phyloP scores from a whole-genome alignment of 2,797 vertebrate genomes.

The Valencia hispanica region DNA sequence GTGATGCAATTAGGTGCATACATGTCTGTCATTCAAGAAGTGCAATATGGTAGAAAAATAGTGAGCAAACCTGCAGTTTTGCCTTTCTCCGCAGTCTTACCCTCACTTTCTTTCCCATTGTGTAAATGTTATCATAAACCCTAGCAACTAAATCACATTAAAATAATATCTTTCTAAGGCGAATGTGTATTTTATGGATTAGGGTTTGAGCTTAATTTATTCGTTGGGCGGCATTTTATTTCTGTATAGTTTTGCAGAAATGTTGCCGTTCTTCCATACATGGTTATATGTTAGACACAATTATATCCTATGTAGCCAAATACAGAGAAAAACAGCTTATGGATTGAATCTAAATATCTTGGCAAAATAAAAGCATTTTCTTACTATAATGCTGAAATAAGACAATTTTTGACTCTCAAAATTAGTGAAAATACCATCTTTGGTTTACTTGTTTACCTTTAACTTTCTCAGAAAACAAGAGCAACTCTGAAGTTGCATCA shows the following conservation, averaged over 20 bases:
- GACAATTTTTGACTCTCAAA: not conserved
- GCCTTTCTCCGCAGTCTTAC: not conserved
- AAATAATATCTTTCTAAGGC: not conserved
- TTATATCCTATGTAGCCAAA: not conserved
- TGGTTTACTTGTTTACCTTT: too few relatives aligned
- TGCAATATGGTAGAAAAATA: not conserved
- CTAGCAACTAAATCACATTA: not conserved
- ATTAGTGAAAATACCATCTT: too few relatives aligned
- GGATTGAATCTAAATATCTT: not conserved
- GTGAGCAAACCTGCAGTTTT: not conserved
- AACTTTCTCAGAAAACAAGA: too few relatives aligned
- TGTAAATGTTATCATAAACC: not conserved
- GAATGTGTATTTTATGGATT: not conserved
- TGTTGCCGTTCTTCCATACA: not conserved
- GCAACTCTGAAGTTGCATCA: not conserved
- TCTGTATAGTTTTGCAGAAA: not conserved
- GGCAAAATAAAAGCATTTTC: not conserved
- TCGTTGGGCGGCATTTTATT: not conserved
- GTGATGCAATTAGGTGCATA: not conserved
- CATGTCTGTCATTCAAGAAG: constrained; percentile 2
- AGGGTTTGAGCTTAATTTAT: not conserved
- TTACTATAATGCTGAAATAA: not conserved
- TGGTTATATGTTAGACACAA: not conserved
- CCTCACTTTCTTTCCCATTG: not conserved
- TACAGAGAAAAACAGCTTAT: not conserved